These are phyloP conservation scores for Melitaea cinxia DNA, from an alignment of 1,140 invertebrate species.

Conservation along the genomic window DNA sequence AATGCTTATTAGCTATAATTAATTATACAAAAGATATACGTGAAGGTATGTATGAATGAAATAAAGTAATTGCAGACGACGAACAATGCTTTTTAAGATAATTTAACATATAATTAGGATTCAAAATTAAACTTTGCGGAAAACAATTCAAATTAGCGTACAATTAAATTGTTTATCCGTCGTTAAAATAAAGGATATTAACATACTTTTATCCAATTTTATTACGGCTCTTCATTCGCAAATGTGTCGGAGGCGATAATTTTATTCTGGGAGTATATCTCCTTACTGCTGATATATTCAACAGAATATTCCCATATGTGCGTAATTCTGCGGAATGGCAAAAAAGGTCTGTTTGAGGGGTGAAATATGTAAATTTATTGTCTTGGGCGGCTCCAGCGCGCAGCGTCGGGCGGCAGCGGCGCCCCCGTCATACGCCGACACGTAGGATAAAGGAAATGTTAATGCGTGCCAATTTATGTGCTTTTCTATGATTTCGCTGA, in stretches of 20 bases:
- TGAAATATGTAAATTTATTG: conserved; percentile 82
- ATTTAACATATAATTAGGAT: no score
- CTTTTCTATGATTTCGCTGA: conserved; percentile 81
- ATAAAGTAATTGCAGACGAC: no score
- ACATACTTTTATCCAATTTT: conserved; percentile 10
- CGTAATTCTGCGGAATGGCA: conserved; percentile 81
- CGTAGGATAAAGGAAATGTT: conserved; percentile 81
- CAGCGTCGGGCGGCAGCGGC: conserved; percentile 46
- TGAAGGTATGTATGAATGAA: neutral
- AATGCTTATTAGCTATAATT: neutral
- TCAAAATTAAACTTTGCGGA: no score
- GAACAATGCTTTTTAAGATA: no score
- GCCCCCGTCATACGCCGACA: conserved; percentile 80
- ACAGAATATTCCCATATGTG: conserved; percentile 81
- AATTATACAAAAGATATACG: neutral
- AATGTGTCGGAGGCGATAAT: conserved; percentile 77
- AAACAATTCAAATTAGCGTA: neutral
- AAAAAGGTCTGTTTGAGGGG: conserved; percentile 81
- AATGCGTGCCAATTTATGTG: conserved; percentile 80
- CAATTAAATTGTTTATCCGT: no score
- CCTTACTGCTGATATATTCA: conserved; percentile 79
- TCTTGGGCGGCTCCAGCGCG: conserved; percentile 70
- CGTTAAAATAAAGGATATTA: conserved; percentile 1
- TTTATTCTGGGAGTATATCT: conserved; percentile 78
- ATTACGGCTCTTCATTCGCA: conserved; percentile 40